These are phyloP conservation scores for Proterorhinus semilunaris DNA, from an alignment of 2,113 vertebrate genomes.

Conservation along the genomic window DNA sequence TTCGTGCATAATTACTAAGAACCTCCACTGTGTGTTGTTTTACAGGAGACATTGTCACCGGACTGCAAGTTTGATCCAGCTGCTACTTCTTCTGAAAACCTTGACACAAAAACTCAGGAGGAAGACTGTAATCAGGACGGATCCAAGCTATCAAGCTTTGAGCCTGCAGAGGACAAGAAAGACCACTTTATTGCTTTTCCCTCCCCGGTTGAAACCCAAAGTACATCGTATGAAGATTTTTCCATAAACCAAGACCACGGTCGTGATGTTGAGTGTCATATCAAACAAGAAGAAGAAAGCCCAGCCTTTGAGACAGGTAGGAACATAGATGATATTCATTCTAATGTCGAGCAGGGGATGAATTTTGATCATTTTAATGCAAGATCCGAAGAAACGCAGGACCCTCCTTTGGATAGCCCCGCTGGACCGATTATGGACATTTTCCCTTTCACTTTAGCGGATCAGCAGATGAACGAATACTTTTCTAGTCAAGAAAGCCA, in stretches of 20 bases:
- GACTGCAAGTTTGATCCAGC: constrained; percentile 1
- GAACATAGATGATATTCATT: constrained; percentile 1
- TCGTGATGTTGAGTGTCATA: not conserved
- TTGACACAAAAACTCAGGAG: not conserved
- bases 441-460: not conserved
- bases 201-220: not conserved
- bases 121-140: not conserved
- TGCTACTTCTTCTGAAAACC: not conserved
- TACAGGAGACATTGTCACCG: not conserved
- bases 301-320: constrained; percentile 7
- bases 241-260: not conserved
- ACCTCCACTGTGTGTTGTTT: not conserved
- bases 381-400: not conserved
- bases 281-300: constrained; percentile 8
- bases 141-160: not conserved
- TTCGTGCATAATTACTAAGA: not conserved
- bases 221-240: constrained; percentile 5
- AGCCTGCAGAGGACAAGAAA: not conserved
- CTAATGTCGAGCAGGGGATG: not conserved
- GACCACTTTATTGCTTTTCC: not conserved
- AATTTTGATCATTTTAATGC: not conserved
- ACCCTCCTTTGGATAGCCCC: not conserved
- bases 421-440: not conserved
- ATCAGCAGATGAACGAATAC: constrained; percentile 1
- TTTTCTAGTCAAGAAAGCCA: not conserved